Evolutionary conservation across 92 coral and sea anemone species (phyloP), one percentile per base, ranked within the genome.

Genomic region (Epizoanthus fatuus): DNA sequence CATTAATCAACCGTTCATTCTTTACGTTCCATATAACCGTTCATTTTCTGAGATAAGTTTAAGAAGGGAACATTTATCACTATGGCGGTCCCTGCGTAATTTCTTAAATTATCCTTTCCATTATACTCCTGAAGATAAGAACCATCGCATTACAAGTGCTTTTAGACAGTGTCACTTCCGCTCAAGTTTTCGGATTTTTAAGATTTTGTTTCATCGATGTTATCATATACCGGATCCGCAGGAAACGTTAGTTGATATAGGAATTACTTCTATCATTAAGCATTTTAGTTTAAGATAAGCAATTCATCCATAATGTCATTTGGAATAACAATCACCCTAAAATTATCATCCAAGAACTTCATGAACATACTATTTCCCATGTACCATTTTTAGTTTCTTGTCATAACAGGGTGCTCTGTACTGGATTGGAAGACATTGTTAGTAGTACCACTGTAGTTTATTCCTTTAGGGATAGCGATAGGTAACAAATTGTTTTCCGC

Each of bases 401-500:
- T 66, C 15, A 63, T 35, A 66, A 35, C 17, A 4, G 38, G 38
- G 15, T 12, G 35, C 2, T 66, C 47, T 37, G 17, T 37, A 37
- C 7, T 66, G 49, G n/a, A 66, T 66, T 7, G n/a, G 45, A 35
- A 32, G n/a, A 4, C 19, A 32, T 66, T 7, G 72, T 12, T 37
- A 29, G 45, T 37, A 11, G 3, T 37, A 3, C 11, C 1, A 3
- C 4, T 66, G 49, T 35, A 66, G 44, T 37, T 11, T 4, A 22
- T 66, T 25, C 37, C 8, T 66, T 13, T 37, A 44, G 72, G 16
- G 16, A 44, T 32, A 2, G 69, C 16, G 40, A 49, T 65, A 25
- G 6, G 40, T 11, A 60, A 62, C 56, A 77, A 59, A 77, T 2
- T 77, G 70, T 62, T 77, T 77, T 60, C 39, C 70, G 80, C 47